These are phyloP conservation scores for Peromyscus attwateri DNA, from an alignment of 2,797 vertebrate species.

Conservation along the genomic window DNA sequence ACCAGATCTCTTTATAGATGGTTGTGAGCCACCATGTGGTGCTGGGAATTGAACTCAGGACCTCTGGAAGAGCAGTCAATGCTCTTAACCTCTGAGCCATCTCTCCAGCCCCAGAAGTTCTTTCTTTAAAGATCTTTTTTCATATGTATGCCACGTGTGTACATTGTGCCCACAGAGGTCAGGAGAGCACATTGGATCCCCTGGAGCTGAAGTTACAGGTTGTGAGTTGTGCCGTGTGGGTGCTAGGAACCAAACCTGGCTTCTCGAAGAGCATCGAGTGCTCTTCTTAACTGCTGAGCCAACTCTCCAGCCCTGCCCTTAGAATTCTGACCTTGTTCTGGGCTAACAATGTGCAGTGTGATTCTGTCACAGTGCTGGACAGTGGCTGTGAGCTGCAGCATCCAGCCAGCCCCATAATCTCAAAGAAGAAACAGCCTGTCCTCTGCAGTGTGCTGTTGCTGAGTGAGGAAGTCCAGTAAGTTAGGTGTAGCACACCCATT, in stretches of 20 bases:
- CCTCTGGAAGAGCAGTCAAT: too few relatives aligned
- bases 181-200: neutral
- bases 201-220: neutral
- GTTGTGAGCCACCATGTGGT: too few relatives aligned
- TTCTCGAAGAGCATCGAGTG: neutral
- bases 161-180: neutral
- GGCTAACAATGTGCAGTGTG: neutral
- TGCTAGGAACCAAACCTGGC: neutral
- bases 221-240: neutral
- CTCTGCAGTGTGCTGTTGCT: neutral
- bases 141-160: neutral
- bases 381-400: neutral
- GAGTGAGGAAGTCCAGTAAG: neutral
- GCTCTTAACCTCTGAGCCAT: too few relatives aligned
- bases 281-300: neutral
- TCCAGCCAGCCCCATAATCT: neutral
- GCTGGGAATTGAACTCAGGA: too few relatives aligned
- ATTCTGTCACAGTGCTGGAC: too few relatives aligned
- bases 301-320: neutral
- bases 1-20: too few relatives aligned
- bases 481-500: neutral
- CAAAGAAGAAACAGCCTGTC: neutral
- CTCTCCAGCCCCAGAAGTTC: too few relatives aligned
- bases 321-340: neutral
- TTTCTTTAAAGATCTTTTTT: neutral